Evolutionary conservation across 1,140 invertebrate species (phyloP), one percentile per base, ranked within the genome.

Genomic region (Ladona fulva): DNA sequence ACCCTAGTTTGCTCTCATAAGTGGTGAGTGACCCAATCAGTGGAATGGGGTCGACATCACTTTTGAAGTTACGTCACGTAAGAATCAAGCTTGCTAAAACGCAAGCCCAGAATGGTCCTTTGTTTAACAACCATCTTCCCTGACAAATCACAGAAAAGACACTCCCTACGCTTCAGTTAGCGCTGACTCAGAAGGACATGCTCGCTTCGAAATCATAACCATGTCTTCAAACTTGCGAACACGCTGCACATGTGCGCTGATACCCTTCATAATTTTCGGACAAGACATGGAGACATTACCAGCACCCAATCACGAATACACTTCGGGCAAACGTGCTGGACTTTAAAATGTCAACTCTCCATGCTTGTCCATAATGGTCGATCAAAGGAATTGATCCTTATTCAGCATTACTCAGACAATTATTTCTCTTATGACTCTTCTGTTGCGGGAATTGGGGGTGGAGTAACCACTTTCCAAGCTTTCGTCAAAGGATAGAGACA

Each of bases 391-490:
- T 66, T 66, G 52, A 66, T 66, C 52, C 52, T 66, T 66, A 12
- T 66, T 66, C 52, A 66, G n/a, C 52, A 66, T 66, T 66, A 66
- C 52, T 93, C 91, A 97, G 83, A 97, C 95, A 85, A 97, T 97
- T 84, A 97, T 97, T 86, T 97, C 95, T 79, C 95, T 89, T 82
- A 97, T 97, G 83, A 97, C 94, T 83, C 95, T 87, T 77, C 94
- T 89, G 81, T 92, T 93, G 82, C 94, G 90, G 80, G 94, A 95
- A 87, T 96, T 97, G 66, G 95, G 95, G 78, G 95, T 96, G 73
- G 95, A 96, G 85, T 96, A 97, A 11, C 95, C 95, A 75, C 94
- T 95, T 85, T 97, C 95, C 16, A 96, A 88, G 80, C 93, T 95
- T 85, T 96, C 95, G 86, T 97, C 95, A 85, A 95, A 96, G 82